A percentile compares a stretch with the other conserved stretches of the same genome.
These are phyloP conservation scores for Empidonax traillii DNA, from an alignment of 2,113 vertebrate species.

Conservation along the genomic window DNA sequence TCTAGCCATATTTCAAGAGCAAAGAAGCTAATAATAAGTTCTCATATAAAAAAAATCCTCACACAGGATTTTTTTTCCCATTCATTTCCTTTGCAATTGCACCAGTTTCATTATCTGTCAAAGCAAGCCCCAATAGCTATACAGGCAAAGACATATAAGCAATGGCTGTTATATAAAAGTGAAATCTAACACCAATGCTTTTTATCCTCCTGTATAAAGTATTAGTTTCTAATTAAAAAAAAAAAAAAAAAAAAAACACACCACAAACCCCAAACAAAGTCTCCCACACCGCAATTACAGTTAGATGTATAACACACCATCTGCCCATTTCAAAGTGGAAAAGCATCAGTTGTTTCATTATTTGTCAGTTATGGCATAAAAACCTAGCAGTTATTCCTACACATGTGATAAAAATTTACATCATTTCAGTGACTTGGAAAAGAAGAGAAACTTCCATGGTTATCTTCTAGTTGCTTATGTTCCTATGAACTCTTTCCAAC, in stretches of 20 bases:
- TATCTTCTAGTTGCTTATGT: not conserved
- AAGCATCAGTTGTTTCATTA: not conserved
- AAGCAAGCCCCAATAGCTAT: not conserved
- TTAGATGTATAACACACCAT: slow-evolving; percentile 11
- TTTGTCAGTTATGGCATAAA: slow-evolving; percentile 15
- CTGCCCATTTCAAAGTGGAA: slow-evolving; percentile 15
- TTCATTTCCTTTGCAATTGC: not conserved
- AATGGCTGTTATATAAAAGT: not conserved
- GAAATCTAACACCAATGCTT: not conserved
- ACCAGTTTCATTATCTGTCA: not conserved
- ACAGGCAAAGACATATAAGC: not conserved
- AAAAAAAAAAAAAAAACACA: not conserved
- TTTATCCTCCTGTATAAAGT: not conserved
- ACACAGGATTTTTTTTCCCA: not conserved
- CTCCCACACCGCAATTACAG: not conserved
- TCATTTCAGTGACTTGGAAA: not conserved
- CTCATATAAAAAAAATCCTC: not conserved
- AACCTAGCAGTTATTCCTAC: not conserved
- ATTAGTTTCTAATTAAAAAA: not conserved
- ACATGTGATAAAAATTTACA: not conserved
- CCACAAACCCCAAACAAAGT: not conserved
- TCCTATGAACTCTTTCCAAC: not conserved
- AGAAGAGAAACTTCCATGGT: not conserved
- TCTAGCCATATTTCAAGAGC: not conserved
- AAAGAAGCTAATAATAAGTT: not conserved